Percentiles rank a stretch among this genome's conserved stretches.
Conservation (phyloP, 2,888 invertebrate species). For the Trichogramma evanescens region DNA sequence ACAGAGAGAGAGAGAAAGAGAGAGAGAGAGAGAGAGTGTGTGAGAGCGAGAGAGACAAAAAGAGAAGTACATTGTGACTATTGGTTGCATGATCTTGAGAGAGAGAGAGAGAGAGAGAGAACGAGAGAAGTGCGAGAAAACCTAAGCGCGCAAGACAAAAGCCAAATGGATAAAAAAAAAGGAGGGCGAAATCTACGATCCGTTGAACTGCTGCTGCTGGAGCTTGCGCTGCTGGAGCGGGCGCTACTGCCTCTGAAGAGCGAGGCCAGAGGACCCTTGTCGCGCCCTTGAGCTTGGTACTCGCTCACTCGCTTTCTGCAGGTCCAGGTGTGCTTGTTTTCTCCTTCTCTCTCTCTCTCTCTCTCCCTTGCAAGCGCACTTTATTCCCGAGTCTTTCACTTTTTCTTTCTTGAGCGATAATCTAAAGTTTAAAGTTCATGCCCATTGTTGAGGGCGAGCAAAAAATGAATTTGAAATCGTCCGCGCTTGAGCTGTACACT, state of each 20-base stretch:
- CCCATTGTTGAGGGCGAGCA: no score
- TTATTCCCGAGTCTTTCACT: not conserved
- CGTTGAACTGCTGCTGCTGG: conserved; percentile 1
- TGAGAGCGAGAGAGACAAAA: not conserved
- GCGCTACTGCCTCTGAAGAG: not conserved
- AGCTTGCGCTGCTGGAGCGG: not conserved
- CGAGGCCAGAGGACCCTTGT: conserved; percentile 2
- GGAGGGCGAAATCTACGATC: not conserved
- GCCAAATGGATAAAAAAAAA: not conserved
- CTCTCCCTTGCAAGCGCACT: not conserved
- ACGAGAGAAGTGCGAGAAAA: not conserved
- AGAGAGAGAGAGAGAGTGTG: no score
- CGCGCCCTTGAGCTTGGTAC: not conserved
- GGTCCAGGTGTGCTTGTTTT: conserved; percentile 6
- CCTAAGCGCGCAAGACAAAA: not conserved
- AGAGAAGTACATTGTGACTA: no score
- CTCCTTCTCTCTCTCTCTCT: not conserved
- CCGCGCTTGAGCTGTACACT: no score
- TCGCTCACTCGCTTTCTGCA: not conserved
- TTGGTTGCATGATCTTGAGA: no score
- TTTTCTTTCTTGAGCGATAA: not conserved
- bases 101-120: not conserved
- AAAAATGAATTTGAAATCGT: no score
- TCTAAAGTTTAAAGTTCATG: not conserved
- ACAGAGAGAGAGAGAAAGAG: no score